Percentiles rank a stretch among this genome's conserved stretches.
Conservation (phyloP, 2,888 invertebrate species). For the Drosophila greeni region DNA sequence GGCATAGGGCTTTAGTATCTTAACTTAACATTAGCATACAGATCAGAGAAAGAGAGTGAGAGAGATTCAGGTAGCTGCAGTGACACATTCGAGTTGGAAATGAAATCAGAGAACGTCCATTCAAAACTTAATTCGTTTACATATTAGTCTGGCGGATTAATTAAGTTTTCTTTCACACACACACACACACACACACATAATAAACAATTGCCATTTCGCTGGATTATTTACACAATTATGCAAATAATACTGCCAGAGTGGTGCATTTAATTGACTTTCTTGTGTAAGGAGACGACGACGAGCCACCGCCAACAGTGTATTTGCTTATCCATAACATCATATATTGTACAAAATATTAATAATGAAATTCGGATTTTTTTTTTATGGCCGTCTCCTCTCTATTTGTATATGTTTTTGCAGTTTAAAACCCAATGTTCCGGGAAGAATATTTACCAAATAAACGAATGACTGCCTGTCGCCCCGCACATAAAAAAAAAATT, state of each 20-base stretch:
- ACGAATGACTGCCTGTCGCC: background rate
- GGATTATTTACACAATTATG: constrained; percentile 5
- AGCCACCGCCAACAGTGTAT: too few species aligned
- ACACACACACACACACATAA: background rate
- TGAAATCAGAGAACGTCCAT: too few species aligned
- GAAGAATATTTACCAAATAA: background rate
- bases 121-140: too few species aligned
- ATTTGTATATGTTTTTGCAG: background rate
- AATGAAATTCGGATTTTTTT: background rate
- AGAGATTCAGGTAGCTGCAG: background rate
- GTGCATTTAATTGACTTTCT: background rate
- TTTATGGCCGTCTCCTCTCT: background rate
- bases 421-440: background rate
- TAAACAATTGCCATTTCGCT: background rate
- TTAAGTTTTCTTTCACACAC: too few species aligned
- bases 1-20: too few species aligned
- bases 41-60: background rate
- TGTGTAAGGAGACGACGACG: too few species aligned
- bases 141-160: too few species aligned
- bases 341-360: background rate
- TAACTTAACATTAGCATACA: background rate
- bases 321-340: background rate
- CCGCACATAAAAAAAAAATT: too few species aligned
- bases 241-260: background rate
- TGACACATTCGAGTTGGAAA: background rate